Percentiles rank a stretch among this genome's conserved stretches.
These are phyloP conservation scores for Anthrax anthrax DNA, from an alignment of 2,888 invertebrate genomes.

Conservation along the genomic window DNA sequence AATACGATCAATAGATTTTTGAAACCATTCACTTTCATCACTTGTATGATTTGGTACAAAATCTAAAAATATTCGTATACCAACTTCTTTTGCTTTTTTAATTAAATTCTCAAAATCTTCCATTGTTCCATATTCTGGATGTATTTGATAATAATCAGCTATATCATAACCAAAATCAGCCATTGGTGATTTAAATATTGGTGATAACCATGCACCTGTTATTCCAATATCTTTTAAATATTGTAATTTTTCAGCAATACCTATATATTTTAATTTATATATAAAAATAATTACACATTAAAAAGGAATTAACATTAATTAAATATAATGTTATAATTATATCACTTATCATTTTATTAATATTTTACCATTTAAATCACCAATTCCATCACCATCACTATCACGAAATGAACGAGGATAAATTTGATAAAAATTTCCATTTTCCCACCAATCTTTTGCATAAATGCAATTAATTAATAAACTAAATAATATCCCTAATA, in stretches of 20 bases:
- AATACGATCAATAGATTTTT: constrained; percentile 46
- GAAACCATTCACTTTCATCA: constrained; percentile 74
- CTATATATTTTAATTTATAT: too few species aligned
- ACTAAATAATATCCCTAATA: too few species aligned
- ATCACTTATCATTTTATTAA: too few species aligned
- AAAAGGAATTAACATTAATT: too few species aligned
- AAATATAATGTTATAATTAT: too few species aligned
- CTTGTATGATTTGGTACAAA: constrained; percentile 67
- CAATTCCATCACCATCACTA: too few species aligned
- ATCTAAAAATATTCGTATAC: constrained; percentile 47
- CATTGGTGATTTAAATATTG: constrained; percentile 72
- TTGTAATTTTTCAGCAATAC: constrained; percentile 42
- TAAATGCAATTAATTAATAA: too few species aligned
- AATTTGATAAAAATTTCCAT: too few species aligned
- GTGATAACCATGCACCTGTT: constrained; percentile 69
- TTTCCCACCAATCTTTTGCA: too few species aligned
- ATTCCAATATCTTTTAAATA: constrained; percentile 56
- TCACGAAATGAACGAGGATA: too few species aligned
- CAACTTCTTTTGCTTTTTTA: constrained; percentile 38
- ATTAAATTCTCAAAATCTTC: constrained; percentile 51
- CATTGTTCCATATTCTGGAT: constrained; percentile 58
- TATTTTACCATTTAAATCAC: too few species aligned
- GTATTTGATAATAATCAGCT: constrained; percentile 57
- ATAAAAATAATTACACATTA: too few species aligned
- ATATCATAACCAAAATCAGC: constrained; percentile 81